Percentiles rank a stretch among this genome's conserved stretches.
Evolutionary conservation across 2,113 vertebrate genomes (phyloP).

Genomic region (Nothobranchius furzeri): DNA sequence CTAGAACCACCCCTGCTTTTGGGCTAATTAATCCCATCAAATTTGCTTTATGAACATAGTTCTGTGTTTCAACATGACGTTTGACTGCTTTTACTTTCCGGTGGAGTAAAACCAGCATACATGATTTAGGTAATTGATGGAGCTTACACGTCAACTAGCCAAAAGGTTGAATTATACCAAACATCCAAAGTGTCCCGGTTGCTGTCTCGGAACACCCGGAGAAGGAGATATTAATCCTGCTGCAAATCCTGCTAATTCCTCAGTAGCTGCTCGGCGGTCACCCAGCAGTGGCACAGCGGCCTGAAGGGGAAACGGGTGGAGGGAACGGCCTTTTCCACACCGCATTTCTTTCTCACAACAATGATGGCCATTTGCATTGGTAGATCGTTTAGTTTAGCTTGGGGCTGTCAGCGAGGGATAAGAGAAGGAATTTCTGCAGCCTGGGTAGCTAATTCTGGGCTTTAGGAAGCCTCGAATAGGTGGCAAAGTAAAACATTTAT

Average conservation of each 20-base stretch:
- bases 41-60: background rate
- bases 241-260: constrained; percentile 53
- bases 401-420: constrained; percentile 59
- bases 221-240: constrained; percentile 67
- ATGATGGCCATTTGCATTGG: constrained; percentile 77
- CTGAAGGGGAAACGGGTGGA: constrained; percentile 42
- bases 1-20: too few species aligned
- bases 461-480: constrained; percentile 54
- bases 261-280: constrained; percentile 62
- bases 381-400: constrained; percentile 65
- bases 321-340: constrained; percentile 52
- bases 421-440: constrained; percentile 27
- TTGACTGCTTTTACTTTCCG: constrained; percentile 46
- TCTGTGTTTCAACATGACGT: constrained; percentile 28
- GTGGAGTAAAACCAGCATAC: constrained; percentile 56
- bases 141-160: constrained; percentile 67
- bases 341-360: constrained; percentile 71
- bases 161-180: constrained; percentile 66
- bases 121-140: constrained; percentile 71
- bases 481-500: constrained; percentile 39
- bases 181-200: constrained; percentile 36
- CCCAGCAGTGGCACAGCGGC: constrained; percentile 54
- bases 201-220: constrained; percentile 37
- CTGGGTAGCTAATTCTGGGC: constrained; percentile 36
- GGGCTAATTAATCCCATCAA: too few species aligned